Conservation (phyloP, 2,888 invertebrate genomes). For the Brachylomia viminalis region DNA sequence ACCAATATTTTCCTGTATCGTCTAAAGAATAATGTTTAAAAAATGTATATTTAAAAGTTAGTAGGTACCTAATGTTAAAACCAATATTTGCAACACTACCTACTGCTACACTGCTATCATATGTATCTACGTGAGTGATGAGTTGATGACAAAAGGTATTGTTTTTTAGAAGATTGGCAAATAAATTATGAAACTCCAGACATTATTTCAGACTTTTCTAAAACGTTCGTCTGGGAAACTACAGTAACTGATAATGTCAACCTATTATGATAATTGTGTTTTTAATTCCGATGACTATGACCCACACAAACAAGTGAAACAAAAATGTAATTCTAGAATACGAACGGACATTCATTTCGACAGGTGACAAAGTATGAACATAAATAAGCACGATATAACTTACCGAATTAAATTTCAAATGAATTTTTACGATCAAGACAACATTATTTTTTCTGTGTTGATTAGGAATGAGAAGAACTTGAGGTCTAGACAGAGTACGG, state of each 20-base stretch:
- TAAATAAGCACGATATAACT: conserved; percentile 1
- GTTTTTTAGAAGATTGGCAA: not conserved
- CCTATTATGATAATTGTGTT: not conserved
- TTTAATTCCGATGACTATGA: not conserved
- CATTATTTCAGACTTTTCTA: not conserved
- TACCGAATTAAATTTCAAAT: conserved; percentile 32
- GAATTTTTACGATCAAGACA: conserved; percentile 15
- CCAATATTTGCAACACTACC: not conserved
- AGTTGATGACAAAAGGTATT: not conserved
- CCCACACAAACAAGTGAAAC: not conserved
- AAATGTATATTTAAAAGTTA: not conserved
- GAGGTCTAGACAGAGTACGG: not conserved
- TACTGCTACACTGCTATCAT: not conserved
- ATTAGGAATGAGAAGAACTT: not conserved
- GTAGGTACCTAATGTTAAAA: not conserved
- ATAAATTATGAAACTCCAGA: not conserved
- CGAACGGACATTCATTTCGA: not conserved
- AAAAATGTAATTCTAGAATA: conserved; percentile 3
- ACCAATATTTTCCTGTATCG: not conserved
- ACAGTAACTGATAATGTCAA: conserved; percentile 1
- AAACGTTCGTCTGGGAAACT: not conserved
- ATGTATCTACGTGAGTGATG: too few species aligned
- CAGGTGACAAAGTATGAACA: not conserved
- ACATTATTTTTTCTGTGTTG: conserved; percentile 36
- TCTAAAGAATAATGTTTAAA: not conserved